Conservation (phyloP, 2,888 invertebrate genomes). For the Cataglyphis cursor region DNA sequence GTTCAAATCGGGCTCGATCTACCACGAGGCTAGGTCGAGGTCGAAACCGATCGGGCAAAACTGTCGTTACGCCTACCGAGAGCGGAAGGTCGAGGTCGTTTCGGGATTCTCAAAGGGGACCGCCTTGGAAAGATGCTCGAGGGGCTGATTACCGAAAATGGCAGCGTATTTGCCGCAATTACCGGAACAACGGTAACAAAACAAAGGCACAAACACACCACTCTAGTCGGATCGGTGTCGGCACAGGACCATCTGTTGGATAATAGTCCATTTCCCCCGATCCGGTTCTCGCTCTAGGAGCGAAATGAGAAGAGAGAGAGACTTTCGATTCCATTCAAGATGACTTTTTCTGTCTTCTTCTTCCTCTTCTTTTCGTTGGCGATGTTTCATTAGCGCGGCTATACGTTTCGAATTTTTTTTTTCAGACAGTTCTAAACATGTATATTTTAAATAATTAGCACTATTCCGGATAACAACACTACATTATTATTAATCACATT, state of each 20-base stretch:
- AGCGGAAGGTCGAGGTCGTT: conserved; percentile 81
- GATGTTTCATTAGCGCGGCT: conserved; percentile 43
- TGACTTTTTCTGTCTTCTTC: conserved; percentile 58
- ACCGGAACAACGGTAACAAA: conserved; percentile 85
- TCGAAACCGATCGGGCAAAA: conserved; percentile 63
- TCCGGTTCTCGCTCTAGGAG: conserved; percentile 51
- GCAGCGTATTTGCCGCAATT: conserved; percentile 84
- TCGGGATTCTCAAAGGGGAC: conserved; percentile 81
- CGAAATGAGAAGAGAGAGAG: conserved; percentile 65
- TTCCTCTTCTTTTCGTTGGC: conserved; percentile 46
- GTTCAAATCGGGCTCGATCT: conserved; percentile 5
- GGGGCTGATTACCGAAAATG: conserved; percentile 83
- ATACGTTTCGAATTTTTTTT: conserved; percentile 21
- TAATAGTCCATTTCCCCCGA: conserved; percentile 75
- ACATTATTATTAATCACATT: not conserved
- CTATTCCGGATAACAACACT: not conserved
- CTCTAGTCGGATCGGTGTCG: conserved; percentile 67
- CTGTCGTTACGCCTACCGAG: conserved; percentile 78
- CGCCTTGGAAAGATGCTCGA: conserved; percentile 72
- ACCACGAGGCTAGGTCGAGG: conserved; percentile 68
- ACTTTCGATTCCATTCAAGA: conserved; percentile 62
- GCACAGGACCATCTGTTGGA: conserved; percentile 85
- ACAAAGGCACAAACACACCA: conserved; percentile 77
- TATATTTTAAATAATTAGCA: not conserved
- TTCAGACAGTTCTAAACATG: not conserved